Evolutionary conservation across 2,113 vertebrate genomes (phyloP).

Genomic region (Gymnorhina tibicen): DNA sequence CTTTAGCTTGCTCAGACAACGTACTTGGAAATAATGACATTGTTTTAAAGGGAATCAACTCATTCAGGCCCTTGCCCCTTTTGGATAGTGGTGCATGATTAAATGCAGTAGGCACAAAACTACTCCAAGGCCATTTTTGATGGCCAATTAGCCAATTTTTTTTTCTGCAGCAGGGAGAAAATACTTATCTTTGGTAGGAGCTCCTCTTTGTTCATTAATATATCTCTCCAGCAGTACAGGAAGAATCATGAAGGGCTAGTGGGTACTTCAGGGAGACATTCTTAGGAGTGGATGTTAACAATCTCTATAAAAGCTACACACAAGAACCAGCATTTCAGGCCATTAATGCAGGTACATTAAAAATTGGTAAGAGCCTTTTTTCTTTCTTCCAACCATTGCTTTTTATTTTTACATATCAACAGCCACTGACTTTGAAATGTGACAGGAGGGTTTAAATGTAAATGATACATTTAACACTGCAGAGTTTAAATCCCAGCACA

Average conservation of each 20-base stretch:
- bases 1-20: not conserved
- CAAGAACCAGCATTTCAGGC: not conserved
- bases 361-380: conserved; percentile 8
- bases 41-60: not conserved
- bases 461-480: not conserved
- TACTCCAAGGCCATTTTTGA: not conserved
- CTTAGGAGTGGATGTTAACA: not conserved
- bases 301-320: not conserved
- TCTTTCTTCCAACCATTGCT: conserved; percentile 29
- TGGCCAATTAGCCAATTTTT: not conserved
- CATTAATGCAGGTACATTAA: not conserved
- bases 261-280: not conserved
- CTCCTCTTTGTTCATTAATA: not conserved
- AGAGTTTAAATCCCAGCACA: not conserved
- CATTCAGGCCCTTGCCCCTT: not conserved
- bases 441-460: not conserved
- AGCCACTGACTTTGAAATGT: not conserved
- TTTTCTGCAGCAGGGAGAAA: not conserved
- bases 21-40: not conserved
- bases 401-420: conserved; percentile 29
- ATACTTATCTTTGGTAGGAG: not conserved
- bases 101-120: not conserved
- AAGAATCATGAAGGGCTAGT: not conserved
- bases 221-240: not conserved
- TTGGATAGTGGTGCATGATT: not conserved